A percentile compares a stretch with the other conserved stretches of the same genome.
phyloP scores from a whole-genome alignment of 2,113 vertebrate species.

The human region DNA sequence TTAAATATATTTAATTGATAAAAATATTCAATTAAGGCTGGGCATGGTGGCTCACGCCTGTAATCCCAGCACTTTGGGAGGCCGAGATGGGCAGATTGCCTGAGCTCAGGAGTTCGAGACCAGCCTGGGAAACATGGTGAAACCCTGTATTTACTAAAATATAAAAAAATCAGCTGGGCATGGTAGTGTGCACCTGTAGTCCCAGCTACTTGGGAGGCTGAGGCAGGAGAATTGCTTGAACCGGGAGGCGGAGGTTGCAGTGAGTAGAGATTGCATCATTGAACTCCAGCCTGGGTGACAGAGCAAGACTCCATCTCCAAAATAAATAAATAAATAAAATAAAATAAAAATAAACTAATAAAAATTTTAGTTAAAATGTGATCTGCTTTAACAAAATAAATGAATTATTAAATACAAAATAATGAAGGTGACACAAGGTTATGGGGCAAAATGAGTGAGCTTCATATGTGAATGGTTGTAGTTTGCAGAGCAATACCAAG shows the following conservation, averaged over 20 bases:
- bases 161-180: accelerated
- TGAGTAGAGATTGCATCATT: too few relatives aligned
- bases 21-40: background rate
- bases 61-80: too few relatives aligned
- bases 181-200: accelerated
- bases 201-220: too few relatives aligned
- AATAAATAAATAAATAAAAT: background rate
- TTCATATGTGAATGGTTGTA: background rate
- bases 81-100: too few relatives aligned
- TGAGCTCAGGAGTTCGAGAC: too few relatives aligned
- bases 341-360: background rate
- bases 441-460: background rate
- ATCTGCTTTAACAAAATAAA: background rate
- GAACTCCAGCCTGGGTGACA: too few relatives aligned
- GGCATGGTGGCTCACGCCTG: too few relatives aligned
- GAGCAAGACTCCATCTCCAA: background rate
- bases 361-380: background rate
- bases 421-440: background rate
- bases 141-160: too few relatives aligned
- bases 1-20: background rate
- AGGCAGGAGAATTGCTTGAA: too few relatives aligned
- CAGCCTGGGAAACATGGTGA: too few relatives aligned
- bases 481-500: background rate
- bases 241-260: too few relatives aligned
- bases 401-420: background rate